phyloP scores from a whole-genome alignment of 2,797 vertebrate genomes.

The Eremophila alpestris region DNA sequence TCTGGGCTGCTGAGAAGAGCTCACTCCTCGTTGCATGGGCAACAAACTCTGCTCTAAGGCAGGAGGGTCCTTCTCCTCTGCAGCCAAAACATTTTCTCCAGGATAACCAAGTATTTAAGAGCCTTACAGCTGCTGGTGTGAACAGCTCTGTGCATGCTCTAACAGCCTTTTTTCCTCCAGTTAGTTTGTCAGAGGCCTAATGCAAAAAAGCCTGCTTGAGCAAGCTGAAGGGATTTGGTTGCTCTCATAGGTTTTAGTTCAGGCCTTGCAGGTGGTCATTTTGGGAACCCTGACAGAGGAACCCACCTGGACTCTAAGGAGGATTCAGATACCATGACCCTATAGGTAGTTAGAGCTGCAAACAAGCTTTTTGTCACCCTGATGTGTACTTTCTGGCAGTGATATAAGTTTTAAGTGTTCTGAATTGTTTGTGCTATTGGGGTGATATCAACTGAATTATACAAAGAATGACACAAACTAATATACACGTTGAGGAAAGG shows the following conservation, averaged over 20 bases:
- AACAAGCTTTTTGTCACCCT: background rate
- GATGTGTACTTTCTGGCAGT: background rate
- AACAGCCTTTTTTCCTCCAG: rapidly evolving
- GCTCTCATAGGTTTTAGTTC: background rate
- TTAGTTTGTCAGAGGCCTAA: background rate
- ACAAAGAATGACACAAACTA: background rate
- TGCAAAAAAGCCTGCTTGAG: background rate
- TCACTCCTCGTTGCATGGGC: background rate
- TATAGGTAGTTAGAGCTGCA: background rate
- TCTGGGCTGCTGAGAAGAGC: background rate
- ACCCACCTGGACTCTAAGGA: background rate
- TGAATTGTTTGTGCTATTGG: background rate
- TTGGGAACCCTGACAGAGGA: background rate
- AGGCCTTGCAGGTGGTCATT: background rate
- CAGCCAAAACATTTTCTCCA: background rate
- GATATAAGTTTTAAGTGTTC: background rate
- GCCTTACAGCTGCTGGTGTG: background rate
- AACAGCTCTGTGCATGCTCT: background rate
- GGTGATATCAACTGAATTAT: background rate
- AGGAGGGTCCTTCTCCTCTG: background rate
- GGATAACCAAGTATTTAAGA: background rate
- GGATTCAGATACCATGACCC: background rate
- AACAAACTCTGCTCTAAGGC: background rate
- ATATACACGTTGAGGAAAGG: background rate
- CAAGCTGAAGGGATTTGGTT: background rate